A percentile compares a stretch with the other conserved stretches of the same genome.
Conservation (phyloP, 2,113 vertebrate species). For the Argyrosomus japonicus region DNA sequence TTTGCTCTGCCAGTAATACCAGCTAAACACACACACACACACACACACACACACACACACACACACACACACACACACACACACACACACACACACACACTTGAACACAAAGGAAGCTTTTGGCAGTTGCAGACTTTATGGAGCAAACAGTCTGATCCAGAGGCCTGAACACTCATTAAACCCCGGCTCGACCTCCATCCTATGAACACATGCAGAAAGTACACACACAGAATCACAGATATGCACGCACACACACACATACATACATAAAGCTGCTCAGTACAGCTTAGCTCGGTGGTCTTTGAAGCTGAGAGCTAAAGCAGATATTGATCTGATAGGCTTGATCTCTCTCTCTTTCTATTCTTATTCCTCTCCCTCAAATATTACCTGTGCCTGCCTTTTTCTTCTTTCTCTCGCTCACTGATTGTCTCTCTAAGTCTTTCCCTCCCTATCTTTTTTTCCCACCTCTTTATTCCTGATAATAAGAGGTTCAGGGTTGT, state of each 20-base stretch:
- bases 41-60: neutral
- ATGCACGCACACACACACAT: neutral
- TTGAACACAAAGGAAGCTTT: slow-evolving; percentile 43
- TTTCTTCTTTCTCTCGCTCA: neutral
- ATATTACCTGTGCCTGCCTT: slow-evolving; percentile 1
- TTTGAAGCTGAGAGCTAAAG: slow-evolving; percentile 48
- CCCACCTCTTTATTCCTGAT: neutral
- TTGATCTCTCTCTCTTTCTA: slow-evolving; percentile 19
- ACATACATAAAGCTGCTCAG: slow-evolving; percentile 12
- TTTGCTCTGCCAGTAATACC: slow-evolving; percentile 23
- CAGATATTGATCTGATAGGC: slow-evolving; percentile 58
- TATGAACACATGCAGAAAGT: neutral
- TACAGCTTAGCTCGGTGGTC: slow-evolving; percentile 41
- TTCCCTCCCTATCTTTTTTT: neutral
- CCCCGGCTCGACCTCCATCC: slow-evolving; percentile 23
- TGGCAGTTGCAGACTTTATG: slow-evolving; percentile 49
- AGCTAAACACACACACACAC: slow-evolving; percentile 11
- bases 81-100: neutral
- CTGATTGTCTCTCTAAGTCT: neutral
- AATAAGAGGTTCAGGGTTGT: slow-evolving; percentile 21
- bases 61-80: neutral
- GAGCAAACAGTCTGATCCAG: slow-evolving; percentile 53
- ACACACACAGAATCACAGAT: neutral
- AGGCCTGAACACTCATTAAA: slow-evolving; percentile 57
- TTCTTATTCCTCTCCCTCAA: neutral